Evolutionary conservation across 1,140 invertebrate species (phyloP).

Genomic region (Goniozus legneri): DNA sequence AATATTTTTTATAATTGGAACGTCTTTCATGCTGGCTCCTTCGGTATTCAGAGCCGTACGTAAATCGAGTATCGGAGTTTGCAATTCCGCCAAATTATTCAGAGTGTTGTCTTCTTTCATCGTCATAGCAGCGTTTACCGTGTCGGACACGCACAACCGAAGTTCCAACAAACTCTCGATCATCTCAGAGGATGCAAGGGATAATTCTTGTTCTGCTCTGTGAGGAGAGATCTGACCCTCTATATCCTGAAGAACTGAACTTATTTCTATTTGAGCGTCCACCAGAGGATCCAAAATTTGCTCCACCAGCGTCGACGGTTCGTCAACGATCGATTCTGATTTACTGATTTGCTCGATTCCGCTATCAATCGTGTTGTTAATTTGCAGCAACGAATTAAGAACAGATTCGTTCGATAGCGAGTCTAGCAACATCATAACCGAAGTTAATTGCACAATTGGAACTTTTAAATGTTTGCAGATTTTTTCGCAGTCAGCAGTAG

Average conservation of each 20-base stretch:
- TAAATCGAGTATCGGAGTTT: slow-evolving; percentile 35
- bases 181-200: slow-evolving; percentile 18
- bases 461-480: slow-evolving; percentile 14
- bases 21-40: slow-evolving; percentile 18
- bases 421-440: neutral
- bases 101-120: slow-evolving; percentile 36
- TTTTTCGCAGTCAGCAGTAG: neutral
- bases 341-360: neutral
- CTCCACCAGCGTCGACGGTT: slow-evolving; percentile 28
- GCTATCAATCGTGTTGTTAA: slow-evolving; percentile 5
- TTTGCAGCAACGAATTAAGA: neutral
- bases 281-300: slow-evolving; percentile 41
- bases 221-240: slow-evolving; percentile 13
- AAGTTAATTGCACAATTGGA: slow-evolving; percentile 8
- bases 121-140: slow-evolving; percentile 37
- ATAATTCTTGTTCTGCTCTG: slow-evolving; percentile 7
- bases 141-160: slow-evolving; percentile 35
- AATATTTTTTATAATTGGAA: slow-evolving; percentile 28
- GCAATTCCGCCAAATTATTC: slow-evolving; percentile 33
- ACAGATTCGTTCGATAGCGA: slow-evolving; percentile 7
- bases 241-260: slow-evolving; percentile 30
- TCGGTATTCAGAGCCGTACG: slow-evolving; percentile 25
- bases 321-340: slow-evolving; percentile 7
- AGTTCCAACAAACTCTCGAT: slow-evolving; percentile 31
- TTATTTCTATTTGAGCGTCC: slow-evolving; percentile 38